These are phyloP conservation scores for Mimachlamys varia DNA, from an alignment of 2,888 invertebrate species.

Conservation along the genomic window DNA sequence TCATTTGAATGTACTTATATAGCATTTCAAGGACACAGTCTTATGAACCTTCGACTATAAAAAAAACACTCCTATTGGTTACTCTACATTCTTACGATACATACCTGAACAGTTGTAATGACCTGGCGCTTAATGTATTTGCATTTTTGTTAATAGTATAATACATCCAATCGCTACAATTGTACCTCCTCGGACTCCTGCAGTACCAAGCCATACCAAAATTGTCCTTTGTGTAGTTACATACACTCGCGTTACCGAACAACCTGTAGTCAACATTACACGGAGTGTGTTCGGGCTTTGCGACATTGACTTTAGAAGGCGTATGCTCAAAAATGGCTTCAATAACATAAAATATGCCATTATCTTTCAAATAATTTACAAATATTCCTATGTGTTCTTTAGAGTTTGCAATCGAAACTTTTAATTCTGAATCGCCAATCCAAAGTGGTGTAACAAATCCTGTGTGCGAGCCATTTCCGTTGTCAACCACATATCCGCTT, in stretches of 20 bases:
- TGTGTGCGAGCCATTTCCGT: slow-evolving; percentile 41
- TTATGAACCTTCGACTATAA: too few relatives aligned
- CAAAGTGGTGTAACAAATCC: slow-evolving; percentile 37
- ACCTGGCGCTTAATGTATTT: too few relatives aligned
- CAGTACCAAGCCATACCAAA: slow-evolving; percentile 46
- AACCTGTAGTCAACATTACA: neutral
- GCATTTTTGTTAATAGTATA: neutral
- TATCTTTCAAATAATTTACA: neutral
- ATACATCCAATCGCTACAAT: slow-evolving; percentile 34
- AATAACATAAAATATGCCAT: slow-evolving; percentile 33
- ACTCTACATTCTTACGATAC: too few relatives aligned
- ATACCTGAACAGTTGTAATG: too few relatives aligned
- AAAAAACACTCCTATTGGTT: too few relatives aligned
- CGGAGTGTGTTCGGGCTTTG: neutral
- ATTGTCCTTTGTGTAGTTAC: slow-evolving; percentile 38
- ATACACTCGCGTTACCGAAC: neutral
- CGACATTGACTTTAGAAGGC: too few relatives aligned
- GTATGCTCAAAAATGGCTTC: slow-evolving; percentile 3
- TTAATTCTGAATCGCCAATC: slow-evolving; percentile 18
- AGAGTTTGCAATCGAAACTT: too few relatives aligned
- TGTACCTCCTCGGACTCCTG: neutral
- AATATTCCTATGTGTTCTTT: slow-evolving; percentile 23
- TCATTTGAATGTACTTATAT: too few relatives aligned
- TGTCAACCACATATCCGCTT: slow-evolving; percentile 40
- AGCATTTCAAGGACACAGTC: too few relatives aligned